These are phyloP conservation scores for Takifugu rubripes DNA, from an alignment of 2,797 vertebrate species.

Conservation along the genomic window DNA sequence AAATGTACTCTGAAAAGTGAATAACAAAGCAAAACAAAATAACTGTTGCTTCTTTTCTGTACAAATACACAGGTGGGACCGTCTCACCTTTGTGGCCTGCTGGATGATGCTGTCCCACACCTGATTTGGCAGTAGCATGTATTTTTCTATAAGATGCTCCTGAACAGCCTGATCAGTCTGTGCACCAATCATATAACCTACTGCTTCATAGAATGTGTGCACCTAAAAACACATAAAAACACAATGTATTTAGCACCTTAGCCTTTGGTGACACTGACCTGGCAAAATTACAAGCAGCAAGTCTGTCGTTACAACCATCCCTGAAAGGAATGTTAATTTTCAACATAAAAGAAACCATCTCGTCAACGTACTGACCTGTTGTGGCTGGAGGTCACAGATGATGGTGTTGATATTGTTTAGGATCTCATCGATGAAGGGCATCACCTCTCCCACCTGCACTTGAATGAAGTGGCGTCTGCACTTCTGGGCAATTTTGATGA, in stretches of 20 bases:
- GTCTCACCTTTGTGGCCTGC: slow-evolving; percentile 94
- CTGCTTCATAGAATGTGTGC: slow-evolving; percentile 97
- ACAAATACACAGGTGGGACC: background rate
- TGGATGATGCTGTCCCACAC: slow-evolving; percentile 99
- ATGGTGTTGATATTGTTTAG: slow-evolving; percentile 99
- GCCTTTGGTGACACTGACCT: background rate
- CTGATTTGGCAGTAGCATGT: slow-evolving; percentile 97
- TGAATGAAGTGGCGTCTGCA: slow-evolving; percentile 97
- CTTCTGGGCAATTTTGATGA: slow-evolving; percentile 99
- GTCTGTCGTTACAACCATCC: background rate
- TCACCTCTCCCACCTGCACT: slow-evolving; percentile 98
- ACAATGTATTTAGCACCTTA: background rate
- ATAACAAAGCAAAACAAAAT: too few relatives aligned
- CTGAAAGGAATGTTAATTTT: background rate
- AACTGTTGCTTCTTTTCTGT: too few relatives aligned
- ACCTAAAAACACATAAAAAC: slow-evolving; percentile 72
- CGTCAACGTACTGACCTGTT: slow-evolving; percentile 80
- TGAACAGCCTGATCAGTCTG: slow-evolving; percentile 97
- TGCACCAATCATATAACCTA: slow-evolving; percentile 98
- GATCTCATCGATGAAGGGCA: slow-evolving; percentile 99
- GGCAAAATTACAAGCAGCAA: background rate
- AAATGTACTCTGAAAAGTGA: too few relatives aligned
- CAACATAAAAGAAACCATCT: background rate
- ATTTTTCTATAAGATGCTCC: slow-evolving; percentile 98
- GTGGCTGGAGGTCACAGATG: slow-evolving; percentile 98